Evolutionary conservation across 2,888 invertebrate genomes (phyloP).

Genomic region (Cerastis leucographa): DNA sequence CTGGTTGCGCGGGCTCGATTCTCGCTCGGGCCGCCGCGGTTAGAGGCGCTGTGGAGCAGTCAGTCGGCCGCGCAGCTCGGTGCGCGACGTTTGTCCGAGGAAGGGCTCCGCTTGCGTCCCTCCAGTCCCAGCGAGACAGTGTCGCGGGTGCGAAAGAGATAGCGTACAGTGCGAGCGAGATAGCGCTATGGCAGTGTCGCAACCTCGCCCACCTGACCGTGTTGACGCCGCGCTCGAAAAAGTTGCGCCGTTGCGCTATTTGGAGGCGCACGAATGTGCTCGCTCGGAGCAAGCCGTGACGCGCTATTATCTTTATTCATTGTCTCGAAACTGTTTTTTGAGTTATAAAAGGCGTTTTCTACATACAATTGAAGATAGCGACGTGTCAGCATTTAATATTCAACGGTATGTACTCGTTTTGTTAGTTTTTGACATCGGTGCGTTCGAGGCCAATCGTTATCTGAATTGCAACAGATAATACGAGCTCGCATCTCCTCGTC

Average conservation of each 20-base stretch:
- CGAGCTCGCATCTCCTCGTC: constrained; percentile 71
- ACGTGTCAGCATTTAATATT: constrained; percentile 68
- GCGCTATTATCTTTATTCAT: constrained; percentile 85
- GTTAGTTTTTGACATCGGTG: constrained; percentile 65
- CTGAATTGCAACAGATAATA: constrained; percentile 76
- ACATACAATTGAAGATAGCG: constrained; percentile 71
- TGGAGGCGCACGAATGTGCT: constrained; percentile 89
- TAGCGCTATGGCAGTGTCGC: constrained; percentile 88
- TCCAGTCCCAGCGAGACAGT: constrained; percentile 70
- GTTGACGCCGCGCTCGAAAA: constrained; percentile 90
- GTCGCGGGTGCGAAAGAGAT: constrained; percentile 83
- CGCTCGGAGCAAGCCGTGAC: constrained; percentile 84
- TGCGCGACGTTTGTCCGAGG: constrained; percentile 89
- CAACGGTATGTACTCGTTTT: constrained; percentile 80
- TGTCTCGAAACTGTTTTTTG: constrained; percentile 80
- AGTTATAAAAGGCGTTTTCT: constrained; percentile 73
- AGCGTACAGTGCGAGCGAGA: constrained; percentile 76
- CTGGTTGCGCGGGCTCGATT: constrained; percentile 79
- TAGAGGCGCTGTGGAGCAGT: constrained; percentile 81
- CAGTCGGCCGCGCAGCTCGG: constrained; percentile 90
- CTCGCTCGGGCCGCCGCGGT: constrained; percentile 74
- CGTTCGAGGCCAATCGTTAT: constrained; percentile 77
- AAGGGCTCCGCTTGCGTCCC: constrained; percentile 83
- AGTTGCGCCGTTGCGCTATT: constrained; percentile 91
- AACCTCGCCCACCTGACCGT: constrained; percentile 91